Base-by-base conservation (phyloP, 2,113 vertebrate genomes). In the Pygathrix nemaeus region DNA sequence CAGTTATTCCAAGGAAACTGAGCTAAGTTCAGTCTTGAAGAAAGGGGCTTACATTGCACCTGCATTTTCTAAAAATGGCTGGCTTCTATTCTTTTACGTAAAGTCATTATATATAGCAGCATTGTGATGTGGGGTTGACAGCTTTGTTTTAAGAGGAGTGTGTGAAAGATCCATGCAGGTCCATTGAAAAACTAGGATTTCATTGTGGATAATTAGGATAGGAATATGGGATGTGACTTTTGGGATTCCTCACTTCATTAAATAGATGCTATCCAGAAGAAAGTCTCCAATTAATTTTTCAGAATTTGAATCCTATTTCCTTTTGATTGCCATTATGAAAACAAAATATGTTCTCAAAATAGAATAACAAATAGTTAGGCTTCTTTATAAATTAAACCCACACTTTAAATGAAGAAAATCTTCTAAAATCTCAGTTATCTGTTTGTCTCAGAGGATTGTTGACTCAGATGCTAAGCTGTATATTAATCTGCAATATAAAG, bases 1-100 rank as follows among this genome's bases (percentile, higher is more conserved):
- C 98, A 98, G 98, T 98, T 99, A 99, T 99, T 99, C 99, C 99
- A 99, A 99, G 99, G 98, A 98, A 99, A 98, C 89, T 97, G 98
- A 98, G 98, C 98, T 98, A 98, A 98, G 98, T 98, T 98, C 98
- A 97, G 98, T 97, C 98, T 98, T 98, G 98, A 98, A 98, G 98
- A 98, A 98, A 98, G 98, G 96, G 98, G 98, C 98, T 99, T 99
- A 98, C 97, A 97, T 87, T 97, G 98, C 99, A 99, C 99, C 98
- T 98, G 98, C 97, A 99, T 98, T 98, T 98, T 98, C 99, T 99
- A 99, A 99, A 99, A 99, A 98, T 98, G 98, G 98, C 98, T 98
- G 87, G 98, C 98, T 96, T 98, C 98, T 98, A 97, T 98, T 98
- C 98, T 99, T 99, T 99, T 99, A 98, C 98, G 98, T 98, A 98